These are phyloP conservation scores for Drosophila kokeensis DNA, from an alignment of 2,888 invertebrate genomes.

Conservation along the genomic window DNA sequence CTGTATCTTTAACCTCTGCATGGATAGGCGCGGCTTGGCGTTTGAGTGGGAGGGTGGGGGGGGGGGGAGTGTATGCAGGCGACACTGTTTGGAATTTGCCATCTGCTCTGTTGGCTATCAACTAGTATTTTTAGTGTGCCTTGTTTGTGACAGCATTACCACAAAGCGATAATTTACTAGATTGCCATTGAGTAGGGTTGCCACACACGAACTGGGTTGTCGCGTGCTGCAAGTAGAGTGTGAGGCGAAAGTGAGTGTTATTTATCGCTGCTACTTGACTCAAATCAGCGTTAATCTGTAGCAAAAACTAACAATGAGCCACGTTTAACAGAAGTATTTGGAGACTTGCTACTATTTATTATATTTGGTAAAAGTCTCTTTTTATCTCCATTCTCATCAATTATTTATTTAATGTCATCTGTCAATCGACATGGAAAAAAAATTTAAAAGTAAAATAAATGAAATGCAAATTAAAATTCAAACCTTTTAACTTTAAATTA, in stretches of 20 bases:
- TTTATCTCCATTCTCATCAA: background rate
- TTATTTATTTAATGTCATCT: background rate
- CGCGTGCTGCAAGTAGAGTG: conserved; percentile 18
- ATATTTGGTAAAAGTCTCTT: background rate
- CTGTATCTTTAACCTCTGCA: conserved; percentile 24
- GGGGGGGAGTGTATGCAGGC: background rate
- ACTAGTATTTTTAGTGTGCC: conserved; percentile 35
- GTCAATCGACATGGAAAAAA: background rate
- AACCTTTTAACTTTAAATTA: background rate
- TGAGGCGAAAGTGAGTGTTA: conserved; percentile 13
- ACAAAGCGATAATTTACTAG: conserved; percentile 45
- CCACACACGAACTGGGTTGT: conserved; percentile 22
- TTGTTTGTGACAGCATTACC: conserved; percentile 37
- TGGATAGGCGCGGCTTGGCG: background rate
- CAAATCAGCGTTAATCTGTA: conserved; percentile 10
- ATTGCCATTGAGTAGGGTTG: conserved; percentile 54
- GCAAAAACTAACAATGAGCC: background rate
- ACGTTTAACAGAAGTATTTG: background rate
- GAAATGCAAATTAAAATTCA: background rate
- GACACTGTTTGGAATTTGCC: background rate
- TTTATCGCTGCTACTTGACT: conserved; percentile 41
- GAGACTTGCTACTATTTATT: background rate
- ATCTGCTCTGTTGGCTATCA: conserved; percentile 26
- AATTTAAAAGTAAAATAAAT: background rate
- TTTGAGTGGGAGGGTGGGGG: no score